Percentiles rank a stretch among this genome's conserved stretches.
Evolutionary conservation across 1,140 invertebrate species (phyloP).

Genomic region (Diorhabda sublineata): DNA sequence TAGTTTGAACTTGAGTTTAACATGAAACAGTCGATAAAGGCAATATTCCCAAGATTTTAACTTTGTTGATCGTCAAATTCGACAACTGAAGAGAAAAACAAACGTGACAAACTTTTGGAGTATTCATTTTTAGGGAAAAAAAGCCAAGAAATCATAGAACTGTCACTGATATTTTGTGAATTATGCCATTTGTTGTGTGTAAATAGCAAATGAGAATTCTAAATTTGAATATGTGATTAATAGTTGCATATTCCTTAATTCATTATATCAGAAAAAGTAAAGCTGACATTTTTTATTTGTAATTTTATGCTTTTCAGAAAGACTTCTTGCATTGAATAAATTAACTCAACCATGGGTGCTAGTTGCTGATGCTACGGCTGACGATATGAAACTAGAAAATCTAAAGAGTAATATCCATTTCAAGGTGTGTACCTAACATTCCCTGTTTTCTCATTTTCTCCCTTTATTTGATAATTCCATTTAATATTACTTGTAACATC

Average conservation of each 20-base stretch:
- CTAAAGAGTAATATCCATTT: conserved; percentile 4
- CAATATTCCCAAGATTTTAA: neutral
- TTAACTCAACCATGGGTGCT: conserved; percentile 26
- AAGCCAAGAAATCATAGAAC: neutral
- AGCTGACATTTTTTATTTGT: too few species aligned
- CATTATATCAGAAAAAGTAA: too few species aligned
- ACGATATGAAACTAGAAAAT: neutral
- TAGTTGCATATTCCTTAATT: too few species aligned
- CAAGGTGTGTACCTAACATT: neutral
- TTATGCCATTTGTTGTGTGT: neutral
- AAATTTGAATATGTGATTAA: too few species aligned
- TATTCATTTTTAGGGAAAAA: neutral
- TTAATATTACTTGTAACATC: neutral
- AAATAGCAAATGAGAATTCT: neutral
- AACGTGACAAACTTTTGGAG: too few species aligned
- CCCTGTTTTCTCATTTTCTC: too few species aligned
- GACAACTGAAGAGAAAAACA: too few species aligned
- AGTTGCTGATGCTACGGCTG: conserved; percentile 7
- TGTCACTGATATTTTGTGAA: neutral
- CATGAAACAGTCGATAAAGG: neutral
- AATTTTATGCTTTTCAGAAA: conserved; percentile 7
- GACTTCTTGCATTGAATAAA: conserved; percentile 22
- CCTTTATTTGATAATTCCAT: too few species aligned
- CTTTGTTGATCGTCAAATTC: too few species aligned
- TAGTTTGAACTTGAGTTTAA: too few species aligned